A percentile compares a stretch with the other conserved stretches of the same genome.
Evolutionary conservation across 2,113 vertebrate genomes (phyloP).

Genomic region (Saccopteryx leptura): DNA sequence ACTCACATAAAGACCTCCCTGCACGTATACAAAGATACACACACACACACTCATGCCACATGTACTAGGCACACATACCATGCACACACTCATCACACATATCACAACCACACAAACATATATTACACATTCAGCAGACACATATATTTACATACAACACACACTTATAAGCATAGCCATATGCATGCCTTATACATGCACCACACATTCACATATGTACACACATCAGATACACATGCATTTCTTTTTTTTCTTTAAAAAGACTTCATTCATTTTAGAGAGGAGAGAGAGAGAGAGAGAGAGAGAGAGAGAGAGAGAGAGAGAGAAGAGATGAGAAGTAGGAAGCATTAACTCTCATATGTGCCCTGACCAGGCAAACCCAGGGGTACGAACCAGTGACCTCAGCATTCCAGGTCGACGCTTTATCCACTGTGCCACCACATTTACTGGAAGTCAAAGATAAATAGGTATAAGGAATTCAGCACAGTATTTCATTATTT

Average conservation of each 20-base stretch:
- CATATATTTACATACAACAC: background rate
- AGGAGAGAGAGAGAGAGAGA: too few relatives aligned
- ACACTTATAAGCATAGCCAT: background rate
- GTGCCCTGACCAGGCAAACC: too few relatives aligned
- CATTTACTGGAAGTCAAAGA: background rate
- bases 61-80: background rate
- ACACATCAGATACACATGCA: background rate
- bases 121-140: background rate
- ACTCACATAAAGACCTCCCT: background rate
- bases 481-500: conserved; percentile 17
- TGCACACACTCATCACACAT: background rate
- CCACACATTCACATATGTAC: background rate
- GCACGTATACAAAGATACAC: background rate
- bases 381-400: too few relatives aligned
- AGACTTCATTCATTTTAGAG: too few relatives aligned
- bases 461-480: background rate
- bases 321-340: too few relatives aligned
- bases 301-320: too few relatives aligned
- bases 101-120: background rate
- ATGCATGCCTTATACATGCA: background rate
- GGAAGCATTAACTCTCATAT: too few relatives aligned
- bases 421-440: too few relatives aligned
- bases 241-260: background rate
- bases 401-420: too few relatives aligned
- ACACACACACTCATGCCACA: background rate